phyloP scores from a whole-genome alignment of 1,140 invertebrate species.

The Penaeus indicus region DNA sequence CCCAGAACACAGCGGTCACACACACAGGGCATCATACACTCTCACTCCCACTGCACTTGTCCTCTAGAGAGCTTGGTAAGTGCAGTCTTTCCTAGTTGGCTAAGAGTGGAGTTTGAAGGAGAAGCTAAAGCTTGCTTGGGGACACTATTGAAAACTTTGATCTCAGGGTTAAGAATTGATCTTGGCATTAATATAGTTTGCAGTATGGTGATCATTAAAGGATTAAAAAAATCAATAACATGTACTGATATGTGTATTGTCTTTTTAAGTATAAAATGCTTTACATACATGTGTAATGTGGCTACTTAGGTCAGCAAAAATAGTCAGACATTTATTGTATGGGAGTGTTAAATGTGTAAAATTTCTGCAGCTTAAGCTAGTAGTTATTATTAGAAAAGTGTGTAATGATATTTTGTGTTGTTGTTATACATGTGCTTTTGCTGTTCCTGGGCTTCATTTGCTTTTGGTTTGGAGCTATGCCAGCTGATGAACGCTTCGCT shows the following conservation, averaged over 20 bases:
- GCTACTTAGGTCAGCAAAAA: too few species aligned
- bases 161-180: neutral
- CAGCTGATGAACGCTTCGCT: too few species aligned
- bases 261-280: neutral
- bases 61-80: slow-evolving; percentile 58
- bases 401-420: too few species aligned
- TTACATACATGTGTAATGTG: neutral
- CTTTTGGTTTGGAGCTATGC: too few species aligned
- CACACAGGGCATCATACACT: slow-evolving; percentile 51
- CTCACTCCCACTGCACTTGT: slow-evolving; percentile 52
- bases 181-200: neutral
- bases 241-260: neutral
- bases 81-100: neutral
- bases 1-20: slow-evolving; percentile 44
- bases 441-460: too few species aligned
- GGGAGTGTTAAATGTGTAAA: too few species aligned
- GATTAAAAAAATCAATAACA: neutral
- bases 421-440: too few species aligned
- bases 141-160: too few species aligned
- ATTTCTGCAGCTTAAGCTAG: too few species aligned
- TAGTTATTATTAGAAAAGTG: too few species aligned
- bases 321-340: too few species aligned
- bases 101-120: neutral
- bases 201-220: neutral
- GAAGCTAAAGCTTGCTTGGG: too few species aligned